Evolutionary conservation across 1,140 invertebrate genomes (phyloP), one percentile per base, ranked within the genome.

Genomic region (Chrysomallon squamiferum): DNA sequence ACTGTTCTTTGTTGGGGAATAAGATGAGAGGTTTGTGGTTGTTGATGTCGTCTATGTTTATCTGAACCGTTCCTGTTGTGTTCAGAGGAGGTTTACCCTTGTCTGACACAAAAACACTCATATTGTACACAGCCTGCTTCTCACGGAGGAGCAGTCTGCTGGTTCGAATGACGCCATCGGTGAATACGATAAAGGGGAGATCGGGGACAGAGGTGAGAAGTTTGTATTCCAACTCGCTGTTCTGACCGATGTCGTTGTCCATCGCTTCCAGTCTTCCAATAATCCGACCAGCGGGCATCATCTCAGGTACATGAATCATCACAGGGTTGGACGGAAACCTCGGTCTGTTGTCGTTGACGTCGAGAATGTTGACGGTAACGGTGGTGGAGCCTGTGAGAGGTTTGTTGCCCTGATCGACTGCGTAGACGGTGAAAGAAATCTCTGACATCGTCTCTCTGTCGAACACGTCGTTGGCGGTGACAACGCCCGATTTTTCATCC

Each of bases 211-310:
- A 88, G 90, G 85, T 97, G 95, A 38, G 94, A 88, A 81, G 82
- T 9, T 89, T 90, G 81, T 95, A 97, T n/a, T 88, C 90, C 38
- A 97, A 88, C 35, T 91, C 88, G 68, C 93, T 91, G 80, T 96
- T 97, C 0, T 89, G 88, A 1, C 93, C 94, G 0, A 91, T 88
- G 83, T 97, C 95, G 85, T 94, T 95, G 78, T 97, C 95, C 0
- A 93, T 85, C 0, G 95, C 95, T 78, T 92, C 90, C 0, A 97
- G 93, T 18, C 89, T 89, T 2, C 92, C 85, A 0, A 97, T 90
- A 72, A 89, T 88, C 2, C 91, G 90, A 0, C 93, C 94, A 2
- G 90, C 80, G 0, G 80, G 69, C 0, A 89, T 90, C 18, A 90
- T 91, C 86, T 96, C 95, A 15, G 63, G 45, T 20, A 96, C 88